A percentile compares a stretch with the other conserved stretches of the same genome.
These are phyloP conservation scores for Caenorhabditis afra DNA, from an alignment of 2,888 invertebrate genomes.

Conservation along the genomic window DNA sequence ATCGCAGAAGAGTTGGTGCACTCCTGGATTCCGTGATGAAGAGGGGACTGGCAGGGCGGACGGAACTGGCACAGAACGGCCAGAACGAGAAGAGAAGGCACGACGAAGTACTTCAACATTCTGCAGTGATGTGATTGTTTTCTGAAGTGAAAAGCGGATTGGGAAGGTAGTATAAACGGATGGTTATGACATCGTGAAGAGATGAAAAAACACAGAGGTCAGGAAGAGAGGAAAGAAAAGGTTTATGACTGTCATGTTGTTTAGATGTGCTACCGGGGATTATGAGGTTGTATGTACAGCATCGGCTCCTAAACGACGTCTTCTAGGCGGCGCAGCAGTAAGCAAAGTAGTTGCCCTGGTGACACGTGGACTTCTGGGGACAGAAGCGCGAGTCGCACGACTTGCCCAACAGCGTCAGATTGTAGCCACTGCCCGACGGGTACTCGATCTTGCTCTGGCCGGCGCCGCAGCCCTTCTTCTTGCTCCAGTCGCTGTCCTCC, in stretches of 20 bases:
- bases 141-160: background rate
- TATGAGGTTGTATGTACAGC: too few species aligned
- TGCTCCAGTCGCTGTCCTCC: constrained; percentile 4
- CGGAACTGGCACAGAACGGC: constrained; percentile 33
- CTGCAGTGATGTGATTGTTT: background rate
- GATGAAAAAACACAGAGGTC: background rate
- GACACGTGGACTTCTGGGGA: constrained; percentile 41
- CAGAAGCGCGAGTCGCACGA: constrained; percentile 38
- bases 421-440: constrained; percentile 6
- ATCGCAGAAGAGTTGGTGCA: constrained; percentile 43
- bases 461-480: constrained; percentile 16
- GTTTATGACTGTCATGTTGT: constrained; percentile 13
- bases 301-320: background rate
- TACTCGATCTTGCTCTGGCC: constrained; percentile 16
- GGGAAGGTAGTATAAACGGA: background rate
- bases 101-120: constrained; percentile 22
- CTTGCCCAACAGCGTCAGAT: constrained; percentile 42
- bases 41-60: constrained; percentile 21
- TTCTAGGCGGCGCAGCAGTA: constrained; percentile 27
- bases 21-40: constrained; percentile 45
- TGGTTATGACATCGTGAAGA: background rate
- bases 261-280: background rate
- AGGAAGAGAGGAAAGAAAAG: background rate
- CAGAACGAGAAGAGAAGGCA: constrained; percentile 1
- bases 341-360: constrained; percentile 45